phyloP scores from a whole-genome alignment of 2,797 vertebrate genomes.

The Percopsis omiscomaycus region DNA sequence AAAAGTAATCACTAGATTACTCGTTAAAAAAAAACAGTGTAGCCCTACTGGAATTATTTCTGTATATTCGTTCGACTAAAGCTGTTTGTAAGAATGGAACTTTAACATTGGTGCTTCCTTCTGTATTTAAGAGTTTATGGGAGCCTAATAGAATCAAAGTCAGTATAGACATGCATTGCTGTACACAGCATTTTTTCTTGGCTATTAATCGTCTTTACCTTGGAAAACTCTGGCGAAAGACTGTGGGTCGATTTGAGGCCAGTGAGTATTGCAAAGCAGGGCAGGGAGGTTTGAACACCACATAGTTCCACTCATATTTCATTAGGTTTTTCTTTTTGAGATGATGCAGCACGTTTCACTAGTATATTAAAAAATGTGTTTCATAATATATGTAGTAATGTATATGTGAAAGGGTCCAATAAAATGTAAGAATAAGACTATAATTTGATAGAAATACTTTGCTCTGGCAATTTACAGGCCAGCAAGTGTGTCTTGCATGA shows the following conservation, averaged over 20 bases:
- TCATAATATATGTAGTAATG: no score
- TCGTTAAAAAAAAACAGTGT: no score
- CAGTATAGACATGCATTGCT: not conserved
- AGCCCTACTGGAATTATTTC: no score
- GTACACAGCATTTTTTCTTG: constrained; percentile 6
- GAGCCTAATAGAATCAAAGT: not conserved
- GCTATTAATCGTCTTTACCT: constrained; percentile 36
- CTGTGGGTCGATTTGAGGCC: constrained; percentile 33
- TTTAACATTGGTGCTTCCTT: not conserved
- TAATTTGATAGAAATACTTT: no score
- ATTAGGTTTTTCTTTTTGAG: constrained; percentile 49
- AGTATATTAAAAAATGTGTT: no score
- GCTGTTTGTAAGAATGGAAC: not conserved
- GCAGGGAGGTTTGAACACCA: constrained; percentile 39
- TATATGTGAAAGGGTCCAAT: no score
- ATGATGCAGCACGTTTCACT: not conserved
- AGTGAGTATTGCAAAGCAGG: constrained; percentile 48
- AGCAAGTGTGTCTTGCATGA: not conserved
- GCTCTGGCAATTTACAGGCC: not conserved
- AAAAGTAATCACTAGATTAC: no score
- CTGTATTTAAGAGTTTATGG: not conserved
- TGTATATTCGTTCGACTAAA: not conserved
- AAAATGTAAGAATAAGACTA: no score
- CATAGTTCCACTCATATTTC: constrained; percentile 47
- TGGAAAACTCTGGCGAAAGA: constrained; percentile 21